Percentiles rank a stretch among this genome's conserved stretches.
These are phyloP conservation scores for Podotricha telesiphe DNA, from an alignment of 2,888 invertebrate species.

Conservation along the genomic window DNA sequence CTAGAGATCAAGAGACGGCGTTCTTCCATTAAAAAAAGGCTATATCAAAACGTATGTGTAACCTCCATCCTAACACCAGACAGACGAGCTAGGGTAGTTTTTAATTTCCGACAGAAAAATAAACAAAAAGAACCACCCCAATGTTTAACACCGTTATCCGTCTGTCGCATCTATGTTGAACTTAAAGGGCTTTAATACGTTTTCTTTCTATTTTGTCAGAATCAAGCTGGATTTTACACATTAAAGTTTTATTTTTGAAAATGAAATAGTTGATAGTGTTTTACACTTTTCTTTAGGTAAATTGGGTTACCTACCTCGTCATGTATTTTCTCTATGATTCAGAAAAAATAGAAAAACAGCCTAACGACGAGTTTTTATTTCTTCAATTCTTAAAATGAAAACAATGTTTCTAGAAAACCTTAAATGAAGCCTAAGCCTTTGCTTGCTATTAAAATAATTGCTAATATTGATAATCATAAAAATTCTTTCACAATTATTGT, in stretches of 20 bases:
- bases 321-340: background rate
- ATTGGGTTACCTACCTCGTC: background rate
- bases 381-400: too few species aligned
- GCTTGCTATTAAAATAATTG: too few species aligned
- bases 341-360: too few species aligned
- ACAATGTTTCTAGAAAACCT: too few species aligned
- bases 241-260: background rate
- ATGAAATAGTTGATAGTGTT: too few species aligned
- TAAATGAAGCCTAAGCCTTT: too few species aligned
- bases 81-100: constrained; percentile 25
- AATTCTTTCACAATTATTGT: too few species aligned
- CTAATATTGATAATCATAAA: too few species aligned
- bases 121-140: constrained; percentile 26
- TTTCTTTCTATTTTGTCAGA: constrained; percentile 17
- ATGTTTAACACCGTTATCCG: constrained; percentile 25
- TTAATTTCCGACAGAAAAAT: constrained; percentile 23
- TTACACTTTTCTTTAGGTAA: too few species aligned
- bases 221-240: background rate
- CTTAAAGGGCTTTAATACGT: constrained; percentile 21
- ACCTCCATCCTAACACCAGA: constrained; percentile 17
- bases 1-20: background rate
- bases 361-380: too few species aligned
- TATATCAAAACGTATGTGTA: constrained; percentile 18
- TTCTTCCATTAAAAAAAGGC: constrained; percentile 13
- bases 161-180: constrained; percentile 25